Conservation (phyloP, 2,797 vertebrate genomes). For the Anabacerthia variegaticeps region DNA sequence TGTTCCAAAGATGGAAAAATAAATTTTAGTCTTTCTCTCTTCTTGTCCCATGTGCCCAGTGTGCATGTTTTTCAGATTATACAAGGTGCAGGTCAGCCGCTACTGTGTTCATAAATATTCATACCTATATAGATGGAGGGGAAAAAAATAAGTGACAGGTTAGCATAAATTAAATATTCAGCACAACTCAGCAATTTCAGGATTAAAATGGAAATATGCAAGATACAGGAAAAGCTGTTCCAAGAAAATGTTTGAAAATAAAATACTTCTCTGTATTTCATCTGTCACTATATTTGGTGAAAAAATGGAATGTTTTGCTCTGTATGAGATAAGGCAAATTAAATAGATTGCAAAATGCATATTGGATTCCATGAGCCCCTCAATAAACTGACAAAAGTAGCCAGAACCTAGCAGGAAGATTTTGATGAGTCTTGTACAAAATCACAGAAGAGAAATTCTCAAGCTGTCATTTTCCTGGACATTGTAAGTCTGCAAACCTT, state of each 20-base stretch:
- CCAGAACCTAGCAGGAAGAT: not conserved
- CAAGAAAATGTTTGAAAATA: not conserved
- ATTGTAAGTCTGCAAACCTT: not conserved
- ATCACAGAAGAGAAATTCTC: not conserved
- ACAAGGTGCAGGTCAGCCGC: not conserved
- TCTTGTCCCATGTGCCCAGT: not conserved
- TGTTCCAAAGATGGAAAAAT: not conserved
- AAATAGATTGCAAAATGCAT: not conserved
- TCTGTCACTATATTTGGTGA: not conserved
- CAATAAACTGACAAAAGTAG: not conserved
- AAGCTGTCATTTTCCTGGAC: not conserved
- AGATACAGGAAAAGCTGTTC: not conserved
- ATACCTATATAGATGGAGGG: not conserved
- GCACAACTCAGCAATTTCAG: not conserved
- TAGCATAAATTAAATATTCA: conserved; percentile 42
- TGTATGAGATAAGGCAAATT: not conserved
- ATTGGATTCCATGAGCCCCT: not conserved
- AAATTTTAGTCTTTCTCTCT: not conserved
- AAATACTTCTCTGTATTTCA: not conserved
- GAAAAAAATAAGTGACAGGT: not conserved
- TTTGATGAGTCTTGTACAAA: not conserved
- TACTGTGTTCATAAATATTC: conserved; percentile 21
- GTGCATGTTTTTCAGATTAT: not conserved
- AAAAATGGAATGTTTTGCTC: not conserved
- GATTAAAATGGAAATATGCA: conserved; percentile 21